Evolutionary conservation across 2,888 invertebrate genomes (phyloP).

Genomic region (Monoplex corrugatus): DNA sequence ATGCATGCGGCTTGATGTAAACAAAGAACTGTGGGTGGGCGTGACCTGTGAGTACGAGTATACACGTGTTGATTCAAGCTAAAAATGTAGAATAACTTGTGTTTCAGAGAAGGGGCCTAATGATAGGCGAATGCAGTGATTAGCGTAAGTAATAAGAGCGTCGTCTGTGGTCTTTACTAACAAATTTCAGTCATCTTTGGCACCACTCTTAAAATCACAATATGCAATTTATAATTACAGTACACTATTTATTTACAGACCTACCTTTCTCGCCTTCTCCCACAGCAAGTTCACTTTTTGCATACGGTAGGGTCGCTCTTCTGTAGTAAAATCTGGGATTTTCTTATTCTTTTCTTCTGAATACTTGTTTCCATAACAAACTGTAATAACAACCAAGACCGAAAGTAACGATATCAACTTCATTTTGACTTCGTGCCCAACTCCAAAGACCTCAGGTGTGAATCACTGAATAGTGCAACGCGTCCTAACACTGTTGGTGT

Average conservation of each 20-base stretch:
- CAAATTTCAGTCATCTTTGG: background rate
- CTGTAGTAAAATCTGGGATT: constrained; percentile 49
- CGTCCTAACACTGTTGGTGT: too few relatives aligned
- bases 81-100: background rate
- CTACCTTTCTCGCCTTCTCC: constrained; percentile 94
- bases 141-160: background rate
- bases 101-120: background rate
- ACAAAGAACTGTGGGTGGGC: too few relatives aligned
- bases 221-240: background rate
- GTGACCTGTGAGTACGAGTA: too few relatives aligned
- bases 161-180: background rate
- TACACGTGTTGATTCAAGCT: too few relatives aligned
- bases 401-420: background rate
- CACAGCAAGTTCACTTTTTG: constrained; percentile 94
- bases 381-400: background rate
- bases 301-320: constrained; percentile 91
- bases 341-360: constrained; percentile 56
- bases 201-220: background rate
- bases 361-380: constrained; percentile 55
- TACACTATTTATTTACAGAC: too few relatives aligned
- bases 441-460: background rate
- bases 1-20: too few relatives aligned
- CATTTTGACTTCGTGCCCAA: background rate
- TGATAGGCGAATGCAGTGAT: background rate
- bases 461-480: background rate